Percentiles rank a stretch among this genome's conserved stretches.
Conservation (phyloP, 2,888 invertebrate genomes). For the Hoplodrina blanda region DNA sequence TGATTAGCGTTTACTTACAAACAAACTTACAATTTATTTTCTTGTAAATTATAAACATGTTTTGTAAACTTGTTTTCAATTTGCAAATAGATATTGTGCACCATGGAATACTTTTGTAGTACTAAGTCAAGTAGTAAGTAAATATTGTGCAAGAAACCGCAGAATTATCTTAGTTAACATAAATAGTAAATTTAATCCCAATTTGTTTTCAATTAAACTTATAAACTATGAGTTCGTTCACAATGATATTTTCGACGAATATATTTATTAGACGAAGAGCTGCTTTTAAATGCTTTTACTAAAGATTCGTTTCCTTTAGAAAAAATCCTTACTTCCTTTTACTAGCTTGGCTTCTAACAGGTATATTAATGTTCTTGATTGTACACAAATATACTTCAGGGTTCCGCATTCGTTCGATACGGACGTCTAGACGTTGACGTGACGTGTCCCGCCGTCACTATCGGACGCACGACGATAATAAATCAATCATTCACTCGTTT, state of each 20-base stretch:
- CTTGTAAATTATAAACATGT: slow-evolving; percentile 39
- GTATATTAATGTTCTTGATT: slow-evolving; percentile 40
- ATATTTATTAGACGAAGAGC: too few species aligned
- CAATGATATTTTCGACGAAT: too few species aligned
- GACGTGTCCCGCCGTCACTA: slow-evolving; percentile 59
- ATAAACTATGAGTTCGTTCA: neutral
- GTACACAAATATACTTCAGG: slow-evolving; percentile 47
- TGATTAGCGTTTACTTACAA: slow-evolving; percentile 51
- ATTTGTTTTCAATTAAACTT: slow-evolving; percentile 18
- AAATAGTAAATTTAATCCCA: neutral
- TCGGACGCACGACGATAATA: slow-evolving; percentile 58
- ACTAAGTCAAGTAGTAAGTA: neutral
- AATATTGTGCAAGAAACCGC: slow-evolving; percentile 16
- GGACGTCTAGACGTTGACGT: slow-evolving; percentile 57
- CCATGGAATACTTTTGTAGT: slow-evolving; percentile 16
- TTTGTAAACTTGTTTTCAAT: slow-evolving; percentile 41
- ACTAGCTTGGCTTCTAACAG: slow-evolving; percentile 21
- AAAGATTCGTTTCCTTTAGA: neutral
- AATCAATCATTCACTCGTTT: slow-evolving; percentile 61
- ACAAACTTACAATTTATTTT: slow-evolving; percentile 43
- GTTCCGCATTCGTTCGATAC: slow-evolving; percentile 61
- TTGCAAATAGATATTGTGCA: slow-evolving; percentile 12
- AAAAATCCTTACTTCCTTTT: neutral
- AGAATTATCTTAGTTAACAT: slow-evolving; percentile 22
- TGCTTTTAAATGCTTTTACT: too few species aligned